Conservation (phyloP, 2,888 invertebrate species). For the Mesochorus sp. region DNA sequence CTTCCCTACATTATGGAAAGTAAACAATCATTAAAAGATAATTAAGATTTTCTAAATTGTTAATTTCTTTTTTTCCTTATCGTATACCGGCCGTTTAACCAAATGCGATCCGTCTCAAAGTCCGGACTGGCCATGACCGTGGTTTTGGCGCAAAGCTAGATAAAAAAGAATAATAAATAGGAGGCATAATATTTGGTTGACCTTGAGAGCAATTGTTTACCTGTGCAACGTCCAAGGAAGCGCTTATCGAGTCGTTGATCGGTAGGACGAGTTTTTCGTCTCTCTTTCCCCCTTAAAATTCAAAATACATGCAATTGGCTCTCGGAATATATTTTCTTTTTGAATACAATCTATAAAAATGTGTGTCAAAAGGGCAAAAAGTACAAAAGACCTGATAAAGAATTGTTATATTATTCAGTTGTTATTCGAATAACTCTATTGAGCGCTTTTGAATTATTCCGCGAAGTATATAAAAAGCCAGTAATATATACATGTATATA, state of each 20-base stretch:
- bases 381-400: too few relatives aligned
- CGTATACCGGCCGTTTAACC: constrained; percentile 91
- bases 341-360: too few relatives aligned
- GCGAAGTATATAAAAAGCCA: too few relatives aligned
- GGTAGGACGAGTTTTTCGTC: constrained; percentile 96
- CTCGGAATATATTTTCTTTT: too few relatives aligned
- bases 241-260: constrained; percentile 97
- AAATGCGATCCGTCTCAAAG: constrained; percentile 90
- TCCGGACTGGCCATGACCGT: constrained; percentile 89
- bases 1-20: constrained; percentile 86
- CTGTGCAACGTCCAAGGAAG: constrained; percentile 92
- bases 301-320: constrained; percentile 57
- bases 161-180: constrained; percentile 24
- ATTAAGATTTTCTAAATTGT: background rate
- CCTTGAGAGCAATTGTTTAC: constrained; percentile 81
- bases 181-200: too few relatives aligned
- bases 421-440: too few relatives aligned
- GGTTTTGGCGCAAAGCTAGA: constrained; percentile 94
- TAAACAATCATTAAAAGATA: constrained; percentile 11
- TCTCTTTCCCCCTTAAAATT: constrained; percentile 93
- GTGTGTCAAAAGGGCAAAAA: too few relatives aligned
- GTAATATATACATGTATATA: too few relatives aligned
- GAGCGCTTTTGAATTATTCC: too few relatives aligned
- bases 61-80: background rate
- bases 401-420: too few relatives aligned